Conservation (phyloP, 2,888 invertebrate species). For the Metacarcinus magister region DNA sequence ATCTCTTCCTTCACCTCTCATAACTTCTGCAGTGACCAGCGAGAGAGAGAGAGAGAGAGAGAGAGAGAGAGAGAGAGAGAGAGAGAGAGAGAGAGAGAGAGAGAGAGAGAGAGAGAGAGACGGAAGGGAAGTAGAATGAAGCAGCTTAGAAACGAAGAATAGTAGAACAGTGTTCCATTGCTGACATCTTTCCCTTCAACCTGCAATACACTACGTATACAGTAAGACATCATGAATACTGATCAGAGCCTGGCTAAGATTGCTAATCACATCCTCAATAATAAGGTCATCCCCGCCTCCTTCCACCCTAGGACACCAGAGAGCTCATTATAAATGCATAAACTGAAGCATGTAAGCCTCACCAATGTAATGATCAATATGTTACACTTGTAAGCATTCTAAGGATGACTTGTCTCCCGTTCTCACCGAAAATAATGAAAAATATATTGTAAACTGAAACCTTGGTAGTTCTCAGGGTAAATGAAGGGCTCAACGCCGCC, state of each 20-base stretch:
- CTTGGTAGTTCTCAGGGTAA: neutral
- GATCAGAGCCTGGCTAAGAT: no score
- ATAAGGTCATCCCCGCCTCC: no score
- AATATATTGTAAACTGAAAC: neutral
- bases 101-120: constrained; percentile 18
- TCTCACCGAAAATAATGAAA: neutral
- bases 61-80: constrained; percentile 53
- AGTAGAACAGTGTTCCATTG: neutral
- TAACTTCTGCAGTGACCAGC: neutral
- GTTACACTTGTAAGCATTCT: no score
- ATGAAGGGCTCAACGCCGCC: neutral
- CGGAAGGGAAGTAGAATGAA: neutral
- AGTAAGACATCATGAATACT: no score
- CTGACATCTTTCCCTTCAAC: no score
- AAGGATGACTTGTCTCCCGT: neutral
- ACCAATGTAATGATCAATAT: no score
- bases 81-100: constrained; percentile 49
- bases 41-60: constrained; percentile 53
- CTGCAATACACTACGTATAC: neutral
- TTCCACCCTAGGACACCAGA: no score
- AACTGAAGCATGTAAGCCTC: neutral
- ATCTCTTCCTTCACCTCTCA: neutral
- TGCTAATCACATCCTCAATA: no score
- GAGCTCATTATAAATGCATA: no score
- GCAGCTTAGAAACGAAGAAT: neutral